phyloP scores from a whole-genome alignment of 2,113 vertebrate species.

The Corydoras maculifer region DNA sequence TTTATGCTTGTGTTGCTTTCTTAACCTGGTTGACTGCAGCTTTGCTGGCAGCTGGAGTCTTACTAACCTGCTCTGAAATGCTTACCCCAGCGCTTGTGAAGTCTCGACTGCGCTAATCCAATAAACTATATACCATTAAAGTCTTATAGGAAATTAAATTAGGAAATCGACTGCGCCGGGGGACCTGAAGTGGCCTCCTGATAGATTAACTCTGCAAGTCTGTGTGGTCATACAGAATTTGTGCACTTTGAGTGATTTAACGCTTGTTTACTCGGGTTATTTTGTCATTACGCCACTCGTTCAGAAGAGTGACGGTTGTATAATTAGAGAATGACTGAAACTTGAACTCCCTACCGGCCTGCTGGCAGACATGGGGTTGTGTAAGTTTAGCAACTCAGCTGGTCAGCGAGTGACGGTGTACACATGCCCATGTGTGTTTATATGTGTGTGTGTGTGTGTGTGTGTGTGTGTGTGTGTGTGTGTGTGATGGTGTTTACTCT shows the following conservation, averaged over 20 bases:
- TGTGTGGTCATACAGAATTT: background rate
- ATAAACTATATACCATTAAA: background rate
- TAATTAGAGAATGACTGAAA: conserved; percentile 7
- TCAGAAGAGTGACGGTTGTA: background rate
- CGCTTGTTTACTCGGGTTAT: background rate
- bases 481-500: conserved; percentile 24
- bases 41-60: conserved; percentile 16
- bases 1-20: background rate
- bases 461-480: conserved; percentile 14
- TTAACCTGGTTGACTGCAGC: background rate
- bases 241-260: background rate
- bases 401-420: background rate
- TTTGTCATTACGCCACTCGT: background rate
- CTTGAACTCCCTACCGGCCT: background rate
- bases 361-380: background rate
- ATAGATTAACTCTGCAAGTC: background rate
- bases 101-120: background rate
- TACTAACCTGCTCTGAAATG: background rate
- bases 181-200: too few species aligned
- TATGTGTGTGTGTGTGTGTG: conserved; percentile 15
- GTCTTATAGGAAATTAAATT: background rate
- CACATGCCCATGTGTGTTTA: conserved; percentile 1
- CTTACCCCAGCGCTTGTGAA: background rate
- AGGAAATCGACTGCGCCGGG: background rate
- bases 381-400: conserved; percentile 16